These are phyloP conservation scores for Synchiropus splendidus DNA, from an alignment of 2,113 vertebrate species.

Conservation along the genomic window DNA sequence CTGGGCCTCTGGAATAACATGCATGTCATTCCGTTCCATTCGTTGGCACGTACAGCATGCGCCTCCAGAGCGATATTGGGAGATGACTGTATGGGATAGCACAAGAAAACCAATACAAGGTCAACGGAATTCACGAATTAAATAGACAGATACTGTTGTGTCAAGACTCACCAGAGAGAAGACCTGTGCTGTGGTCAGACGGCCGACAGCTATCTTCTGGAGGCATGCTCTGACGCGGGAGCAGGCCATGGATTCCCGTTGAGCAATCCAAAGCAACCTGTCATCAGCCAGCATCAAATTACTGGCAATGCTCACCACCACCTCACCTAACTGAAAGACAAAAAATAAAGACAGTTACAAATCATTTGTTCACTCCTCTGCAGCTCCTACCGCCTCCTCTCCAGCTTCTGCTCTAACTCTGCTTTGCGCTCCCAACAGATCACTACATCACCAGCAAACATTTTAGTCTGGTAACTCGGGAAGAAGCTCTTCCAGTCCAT, in stretches of 20 bases:
- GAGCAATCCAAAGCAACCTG: constrained; percentile 85
- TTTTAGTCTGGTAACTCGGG: too few species aligned
- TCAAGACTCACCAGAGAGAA: constrained; percentile 77
- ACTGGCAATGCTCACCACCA: constrained; percentile 94
- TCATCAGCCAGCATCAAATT: constrained; percentile 95
- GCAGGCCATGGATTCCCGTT: constrained; percentile 85
- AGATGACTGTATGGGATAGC: constrained; percentile 73
- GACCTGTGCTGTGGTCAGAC: constrained; percentile 78
- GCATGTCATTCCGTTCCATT: constrained; percentile 94
- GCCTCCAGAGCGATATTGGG: constrained; percentile 93
- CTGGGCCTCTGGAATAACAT: constrained; percentile 85
- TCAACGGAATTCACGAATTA: too few species aligned
- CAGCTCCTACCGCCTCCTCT: too few species aligned
- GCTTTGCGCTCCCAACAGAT: too few species aligned
- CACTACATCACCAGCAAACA: too few species aligned
- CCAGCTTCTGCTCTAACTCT: too few species aligned
- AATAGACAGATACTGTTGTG: too few species aligned
- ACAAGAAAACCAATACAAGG: not conserved
- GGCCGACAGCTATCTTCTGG: constrained; percentile 77
- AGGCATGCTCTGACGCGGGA: constrained; percentile 84
- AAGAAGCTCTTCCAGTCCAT: too few species aligned
- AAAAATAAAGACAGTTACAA: not conserved
- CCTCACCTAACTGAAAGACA: constrained; percentile 77
- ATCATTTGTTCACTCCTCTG: too few species aligned
- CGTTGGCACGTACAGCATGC: constrained; percentile 77